A percentile compares a stretch with the other conserved stretches of the same genome.
phyloP scores from a whole-genome alignment of 2,888 invertebrate species.

The Ditula angustiorana region DNA sequence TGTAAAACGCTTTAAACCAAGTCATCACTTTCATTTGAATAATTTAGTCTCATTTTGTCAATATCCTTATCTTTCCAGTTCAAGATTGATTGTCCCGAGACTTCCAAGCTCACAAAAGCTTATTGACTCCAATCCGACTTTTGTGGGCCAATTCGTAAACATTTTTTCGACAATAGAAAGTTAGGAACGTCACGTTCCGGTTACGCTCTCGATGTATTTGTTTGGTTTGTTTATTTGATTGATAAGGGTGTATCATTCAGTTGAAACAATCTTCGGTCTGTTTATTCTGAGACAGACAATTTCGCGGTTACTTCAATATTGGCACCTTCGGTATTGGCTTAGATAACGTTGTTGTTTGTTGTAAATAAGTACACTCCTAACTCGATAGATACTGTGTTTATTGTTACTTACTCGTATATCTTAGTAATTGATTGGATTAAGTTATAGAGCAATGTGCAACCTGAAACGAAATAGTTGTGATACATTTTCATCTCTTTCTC shows the following conservation, averaged over 20 bases:
- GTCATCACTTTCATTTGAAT: too few relatives aligned
- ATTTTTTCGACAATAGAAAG: conserved; percentile 7
- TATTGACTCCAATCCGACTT: background rate
- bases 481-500: too few relatives aligned
- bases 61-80: background rate
- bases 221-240: conserved; percentile 17
- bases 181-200: conserved; percentile 9
- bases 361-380: conserved; percentile 5
- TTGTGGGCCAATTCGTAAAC: background rate
- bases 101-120: background rate
- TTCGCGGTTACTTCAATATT: conserved; percentile 2
- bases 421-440: too few relatives aligned
- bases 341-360: conserved; percentile 32
- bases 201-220: conserved; percentile 9
- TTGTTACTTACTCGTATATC: too few relatives aligned
- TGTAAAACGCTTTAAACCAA: too few relatives aligned
- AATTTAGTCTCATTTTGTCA: too few relatives aligned
- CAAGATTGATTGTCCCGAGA: background rate
- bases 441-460: too few relatives aligned
- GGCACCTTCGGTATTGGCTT: conserved; percentile 22
- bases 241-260: conserved; percentile 7
- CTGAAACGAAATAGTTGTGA: too few relatives aligned
- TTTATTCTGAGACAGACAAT: conserved; percentile 5
- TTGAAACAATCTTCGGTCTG: background rate
- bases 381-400: background rate